Base-by-base conservation (phyloP, 92 coral and sea anemone genomes). In the Zoanthus solanderi region DNA sequence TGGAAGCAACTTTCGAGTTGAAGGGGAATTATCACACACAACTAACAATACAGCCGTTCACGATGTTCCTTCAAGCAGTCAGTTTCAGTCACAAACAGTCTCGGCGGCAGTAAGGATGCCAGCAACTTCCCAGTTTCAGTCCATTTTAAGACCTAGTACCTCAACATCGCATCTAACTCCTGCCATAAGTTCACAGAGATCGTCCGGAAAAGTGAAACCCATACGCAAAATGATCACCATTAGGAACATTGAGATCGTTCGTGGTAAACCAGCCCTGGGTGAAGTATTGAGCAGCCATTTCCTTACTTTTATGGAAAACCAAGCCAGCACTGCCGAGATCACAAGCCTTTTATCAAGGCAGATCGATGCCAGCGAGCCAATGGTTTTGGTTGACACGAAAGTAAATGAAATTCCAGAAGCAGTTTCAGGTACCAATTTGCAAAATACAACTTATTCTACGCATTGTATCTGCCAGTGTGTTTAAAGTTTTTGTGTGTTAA, bases 331-430 rank as follows among this genome's bases (percentile, higher is more conserved):
- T 23, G 73, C 73, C 7, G 73, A 71, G 15, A 23, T 30, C 0
- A 71, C 75, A 0, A 32, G 75, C 46, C 2, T 71, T 13, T 71
- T 71, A 16, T 30, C 75, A 7, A 7, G 75, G 17, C 46, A 71
- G 30, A 68, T 68, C 10, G 73, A 72, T 72, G 76, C 76, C 5
- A 72, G 76, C n/a, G 53, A 72, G 76, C 76, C 76, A 72, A 8
- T 72, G 76, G 76, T 72, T 44, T 72, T 72, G 52, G 76, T 72
- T 16, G 76, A 72, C 76, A 72, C 52, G 23, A 72, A 72, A 72
- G 76, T 72, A 4, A 72, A 72, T 37, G 76, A 72, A 42, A 37
- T 72, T 10, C 76, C 52, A 11, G 76, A 72, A 72, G 37, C 14
- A 16, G 76, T 72, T 11, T 42, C 76, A 47, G 52, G 52, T 47